These are phyloP conservation scores for Nasua narica DNA, from an alignment of 2,797 vertebrate species.

Conservation along the genomic window DNA sequence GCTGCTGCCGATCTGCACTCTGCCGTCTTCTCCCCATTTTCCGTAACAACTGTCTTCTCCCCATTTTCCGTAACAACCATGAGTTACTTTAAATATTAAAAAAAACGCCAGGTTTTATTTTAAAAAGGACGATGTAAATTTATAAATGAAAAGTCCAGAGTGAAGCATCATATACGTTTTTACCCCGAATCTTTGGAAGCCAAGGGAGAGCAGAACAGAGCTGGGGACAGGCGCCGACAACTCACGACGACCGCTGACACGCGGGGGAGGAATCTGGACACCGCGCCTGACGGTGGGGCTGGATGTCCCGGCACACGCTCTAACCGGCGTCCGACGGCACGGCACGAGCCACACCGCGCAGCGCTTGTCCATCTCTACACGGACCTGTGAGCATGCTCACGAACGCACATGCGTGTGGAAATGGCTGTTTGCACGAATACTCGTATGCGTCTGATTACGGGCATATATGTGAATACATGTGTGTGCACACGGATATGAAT, in stretches of 20 bases:
- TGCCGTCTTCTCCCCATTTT: background rate
- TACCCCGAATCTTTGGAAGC: background rate
- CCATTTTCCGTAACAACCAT: background rate
- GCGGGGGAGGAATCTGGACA: too few relatives aligned
- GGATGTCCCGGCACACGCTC: background rate
- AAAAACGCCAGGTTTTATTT: constrained; percentile 3
- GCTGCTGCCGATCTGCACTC: background rate
- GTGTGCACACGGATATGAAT: too few relatives aligned
- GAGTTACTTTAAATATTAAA: background rate
- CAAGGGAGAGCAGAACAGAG: background rate
- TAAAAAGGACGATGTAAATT: background rate
- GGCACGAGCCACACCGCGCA: fast-evolving
- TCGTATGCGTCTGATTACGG: fast-evolving
- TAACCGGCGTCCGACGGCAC: too few relatives aligned
- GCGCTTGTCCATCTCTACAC: fast-evolving
- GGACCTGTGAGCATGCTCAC: fast-evolving
- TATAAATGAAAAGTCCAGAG: background rate
- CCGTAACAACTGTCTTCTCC: background rate
- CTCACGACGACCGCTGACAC: fast-evolving
- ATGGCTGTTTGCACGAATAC: background rate
- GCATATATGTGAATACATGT: background rate
- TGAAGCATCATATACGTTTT: fast-evolving
- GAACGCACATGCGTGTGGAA: fast-evolving
- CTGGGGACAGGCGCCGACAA: fast-evolving
- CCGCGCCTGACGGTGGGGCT: background rate